A percentile compares a stretch with the other conserved stretches of the same genome.
Conservation (phyloP, 1,140 invertebrate genomes). For the Drosophila equinoxialis region DNA sequence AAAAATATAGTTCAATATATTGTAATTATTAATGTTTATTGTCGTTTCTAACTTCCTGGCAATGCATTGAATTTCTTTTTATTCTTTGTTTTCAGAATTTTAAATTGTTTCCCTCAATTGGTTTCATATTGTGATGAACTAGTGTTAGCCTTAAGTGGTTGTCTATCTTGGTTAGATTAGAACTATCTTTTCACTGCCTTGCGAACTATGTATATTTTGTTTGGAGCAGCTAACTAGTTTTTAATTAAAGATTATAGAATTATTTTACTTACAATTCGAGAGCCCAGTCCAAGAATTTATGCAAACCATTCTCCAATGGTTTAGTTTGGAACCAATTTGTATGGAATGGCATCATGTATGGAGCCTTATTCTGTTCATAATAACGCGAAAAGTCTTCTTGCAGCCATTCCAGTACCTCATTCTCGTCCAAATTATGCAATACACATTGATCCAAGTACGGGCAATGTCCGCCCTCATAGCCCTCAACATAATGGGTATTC, state of each 20-base stretch:
- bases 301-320: slow-evolving; percentile 91
- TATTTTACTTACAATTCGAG: slow-evolving; percentile 87
- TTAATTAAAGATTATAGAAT: too few species aligned
- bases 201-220: too few species aligned
- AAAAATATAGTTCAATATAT: background rate
- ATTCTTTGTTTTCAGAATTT: too few species aligned
- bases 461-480: slow-evolving; percentile 95
- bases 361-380: slow-evolving; percentile 94
- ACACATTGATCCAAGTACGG: slow-evolving; percentile 97
- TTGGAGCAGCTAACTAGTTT: too few species aligned
- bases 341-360: slow-evolving; percentile 97
- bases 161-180: too few species aligned
- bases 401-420: slow-evolving; percentile 95
- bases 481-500: slow-evolving; percentile 95
- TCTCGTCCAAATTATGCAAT: slow-evolving; percentile 92
- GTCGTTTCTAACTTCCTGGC: too few species aligned
- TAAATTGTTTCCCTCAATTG: background rate
- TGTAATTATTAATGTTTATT: too few species aligned
- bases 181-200: too few species aligned
- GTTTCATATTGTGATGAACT: background rate
- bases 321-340: slow-evolving; percentile 98
- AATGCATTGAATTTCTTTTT: too few species aligned
- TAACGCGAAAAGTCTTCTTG: slow-evolving; percentile 94
- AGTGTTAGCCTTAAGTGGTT: background rate
- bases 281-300: slow-evolving; percentile 94